Evolutionary conservation across 2,113 vertebrate species (phyloP).

Genomic region (Holacanthus passer): DNA sequence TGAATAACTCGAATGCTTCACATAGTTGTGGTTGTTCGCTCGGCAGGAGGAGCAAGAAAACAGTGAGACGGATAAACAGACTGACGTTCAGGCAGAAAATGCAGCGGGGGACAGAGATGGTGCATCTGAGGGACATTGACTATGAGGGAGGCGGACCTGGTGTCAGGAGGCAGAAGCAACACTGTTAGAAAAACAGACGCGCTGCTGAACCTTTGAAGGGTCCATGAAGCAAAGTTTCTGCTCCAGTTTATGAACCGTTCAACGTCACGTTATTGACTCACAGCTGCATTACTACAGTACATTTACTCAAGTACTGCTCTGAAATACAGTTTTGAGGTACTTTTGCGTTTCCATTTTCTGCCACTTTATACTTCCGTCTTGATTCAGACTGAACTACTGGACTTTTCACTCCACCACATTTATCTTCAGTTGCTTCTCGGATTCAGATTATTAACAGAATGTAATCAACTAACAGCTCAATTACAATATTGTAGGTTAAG

Average conservation of each 20-base stretch:
- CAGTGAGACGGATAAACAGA: constrained; percentile 2
- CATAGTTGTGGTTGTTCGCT: constrained; percentile 55
- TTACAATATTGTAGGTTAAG: too few relatives aligned
- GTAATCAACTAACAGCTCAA: too few relatives aligned
- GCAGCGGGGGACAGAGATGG: neutral
- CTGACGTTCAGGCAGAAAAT: neutral
- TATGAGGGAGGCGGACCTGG: neutral
- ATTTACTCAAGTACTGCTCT: too few relatives aligned
- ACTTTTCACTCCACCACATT: too few relatives aligned
- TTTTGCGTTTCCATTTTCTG: too few relatives aligned
- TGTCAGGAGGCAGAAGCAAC: neutral
- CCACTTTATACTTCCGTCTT: too few relatives aligned
- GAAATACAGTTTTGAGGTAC: too few relatives aligned
- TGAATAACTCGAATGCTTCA: constrained; percentile 46
- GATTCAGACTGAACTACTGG: too few relatives aligned
- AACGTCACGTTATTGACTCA: neutral
- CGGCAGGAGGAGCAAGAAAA: constrained; percentile 31
- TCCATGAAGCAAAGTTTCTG: neutral
- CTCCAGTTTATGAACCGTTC: neutral
- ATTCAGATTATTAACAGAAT: too few relatives aligned
- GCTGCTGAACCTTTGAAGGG: neutral
- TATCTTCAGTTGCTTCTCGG: too few relatives aligned
- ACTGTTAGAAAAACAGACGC: neutral
- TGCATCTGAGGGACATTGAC: neutral
- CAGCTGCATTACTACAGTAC: neutral